Percentiles rank a stretch among this genome's conserved stretches.
These are phyloP conservation scores for Trissolcus basalis DNA, from an alignment of 1,140 invertebrate species.

Conservation along the genomic window DNA sequence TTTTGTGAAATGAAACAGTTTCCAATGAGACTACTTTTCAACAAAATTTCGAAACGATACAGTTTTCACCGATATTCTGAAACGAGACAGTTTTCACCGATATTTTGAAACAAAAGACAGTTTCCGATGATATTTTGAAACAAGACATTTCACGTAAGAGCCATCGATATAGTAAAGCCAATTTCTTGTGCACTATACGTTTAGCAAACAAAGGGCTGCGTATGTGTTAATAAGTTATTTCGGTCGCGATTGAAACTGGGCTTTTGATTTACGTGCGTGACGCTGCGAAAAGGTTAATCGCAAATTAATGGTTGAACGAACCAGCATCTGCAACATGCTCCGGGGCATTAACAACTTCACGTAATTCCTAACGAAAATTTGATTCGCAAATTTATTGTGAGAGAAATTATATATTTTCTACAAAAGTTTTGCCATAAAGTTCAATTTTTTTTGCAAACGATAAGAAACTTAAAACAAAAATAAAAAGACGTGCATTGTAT, in stretches of 20 bases:
- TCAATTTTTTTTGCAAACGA: not conserved
- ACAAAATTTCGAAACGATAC: too few relatives aligned
- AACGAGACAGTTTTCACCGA: too few relatives aligned
- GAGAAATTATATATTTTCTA: not conserved
- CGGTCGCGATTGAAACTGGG: slow-evolving; percentile 18
- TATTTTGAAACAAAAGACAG: too few relatives aligned
- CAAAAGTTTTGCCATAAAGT: slow-evolving; percentile 10
- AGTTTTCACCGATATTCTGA: too few relatives aligned
- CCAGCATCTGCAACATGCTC: slow-evolving; percentile 20
- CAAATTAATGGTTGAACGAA: slow-evolving; percentile 20
- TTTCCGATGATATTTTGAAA: too few relatives aligned
- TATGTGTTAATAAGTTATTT: slow-evolving; percentile 11
- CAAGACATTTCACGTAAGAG: too few relatives aligned
- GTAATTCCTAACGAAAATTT: slow-evolving; percentile 45
- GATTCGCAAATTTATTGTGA: slow-evolving; percentile 26
- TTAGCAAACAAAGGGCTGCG: not conserved
- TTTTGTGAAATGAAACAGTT: too few relatives aligned
- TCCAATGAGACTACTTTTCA: too few relatives aligned
- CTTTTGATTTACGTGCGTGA: slow-evolving; percentile 19
- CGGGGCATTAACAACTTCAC: slow-evolving; percentile 4
- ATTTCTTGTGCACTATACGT: too few relatives aligned
- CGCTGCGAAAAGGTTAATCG: slow-evolving; percentile 22
- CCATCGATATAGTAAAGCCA: too few relatives aligned
- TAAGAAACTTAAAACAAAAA: slow-evolving; percentile 16
- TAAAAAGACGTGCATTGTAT: too few relatives aligned